Percentiles rank a stretch among this genome's conserved stretches.
Conservation (phyloP, 2,113 vertebrate genomes). For the Protobothrops mucrosquamatus region DNA sequence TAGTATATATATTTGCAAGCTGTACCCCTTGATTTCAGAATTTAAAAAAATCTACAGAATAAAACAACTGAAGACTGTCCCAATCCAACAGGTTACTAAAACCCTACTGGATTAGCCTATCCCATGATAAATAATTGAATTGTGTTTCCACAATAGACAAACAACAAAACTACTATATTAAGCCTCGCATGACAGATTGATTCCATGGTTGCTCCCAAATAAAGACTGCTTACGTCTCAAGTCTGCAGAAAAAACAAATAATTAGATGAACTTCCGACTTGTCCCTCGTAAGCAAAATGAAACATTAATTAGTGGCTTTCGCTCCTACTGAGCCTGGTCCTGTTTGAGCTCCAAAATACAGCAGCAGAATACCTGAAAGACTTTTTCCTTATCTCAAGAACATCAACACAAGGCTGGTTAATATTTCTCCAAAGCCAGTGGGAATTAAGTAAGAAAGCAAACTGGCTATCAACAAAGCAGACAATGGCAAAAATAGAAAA, state of each 20-base stretch:
- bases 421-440: not conserved
- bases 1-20: not conserved
- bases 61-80: not conserved
- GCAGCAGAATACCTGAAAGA: not conserved
- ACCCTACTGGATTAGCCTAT: not conserved
- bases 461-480: not conserved
- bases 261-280: not conserved
- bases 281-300: not conserved
- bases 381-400: not conserved
- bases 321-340: not conserved
- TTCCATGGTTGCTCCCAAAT: not conserved
- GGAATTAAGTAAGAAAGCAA: not conserved
- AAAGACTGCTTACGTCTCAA: not conserved
- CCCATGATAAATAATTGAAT: not conserved
- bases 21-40: not conserved
- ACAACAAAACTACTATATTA: not conserved
- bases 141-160: not conserved
- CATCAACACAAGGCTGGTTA: not conserved
- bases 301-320: not conserved
- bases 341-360: not conserved
- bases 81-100: not conserved
- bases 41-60: not conserved
- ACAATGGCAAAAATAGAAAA: not conserved
- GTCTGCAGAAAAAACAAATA: not conserved
- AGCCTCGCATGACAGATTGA: not conserved